Base-by-base conservation (phyloP, 2,113 vertebrate genomes). In the Sylvilagus bachmani region DNA sequence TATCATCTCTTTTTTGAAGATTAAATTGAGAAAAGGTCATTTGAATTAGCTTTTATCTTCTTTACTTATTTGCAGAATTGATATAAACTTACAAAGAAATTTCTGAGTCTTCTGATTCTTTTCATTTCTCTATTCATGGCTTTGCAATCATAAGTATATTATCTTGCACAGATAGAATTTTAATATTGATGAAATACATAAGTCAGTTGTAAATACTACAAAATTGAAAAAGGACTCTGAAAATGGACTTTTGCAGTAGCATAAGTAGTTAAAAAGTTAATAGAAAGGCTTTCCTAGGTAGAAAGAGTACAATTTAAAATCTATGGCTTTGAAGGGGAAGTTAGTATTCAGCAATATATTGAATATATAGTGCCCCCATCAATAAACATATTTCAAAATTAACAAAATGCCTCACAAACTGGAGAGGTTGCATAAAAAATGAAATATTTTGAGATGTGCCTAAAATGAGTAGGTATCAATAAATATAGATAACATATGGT, bases 21-120 rank as follows among this genome's bases (percentile, higher is more conserved):
- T 12, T 3, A 86, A 82, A 67, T 75, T 77, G 64, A 29, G 78
- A 44, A 62, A 33, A 80, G 25, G 31, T 64, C 79, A 91, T 96
- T 82, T 86, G 79, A 93, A 86, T 92, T 69, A 58, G 31, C 27
- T 69, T 95, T 93, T 95, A 81, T 92, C 77, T 81, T 66, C 61
- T 74, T 71, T 70, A 69, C 67, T 0, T 21, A 64, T 74, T 91
- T 93, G 6, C 38, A 78, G 82, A 79, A 58, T 82, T 89, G 67
- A 89, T 77, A 75, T 36, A 83, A 86, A 86, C 33, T 73, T 83
- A 93, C 55, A 73, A 1, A 79, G 49, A 95, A 82, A 81, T 89
- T 89, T 79, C 49, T 89, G 17, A 82, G 49, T 58, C 55, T 55
- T 75, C 29, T 64, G 58, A 83, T 83, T 71, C 19, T 93, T 86